Evolutionary conservation across 2,797 vertebrate genomes (phyloP), one percentile per base, ranked within the genome.

Genomic region (Vultur gryphus): DNA sequence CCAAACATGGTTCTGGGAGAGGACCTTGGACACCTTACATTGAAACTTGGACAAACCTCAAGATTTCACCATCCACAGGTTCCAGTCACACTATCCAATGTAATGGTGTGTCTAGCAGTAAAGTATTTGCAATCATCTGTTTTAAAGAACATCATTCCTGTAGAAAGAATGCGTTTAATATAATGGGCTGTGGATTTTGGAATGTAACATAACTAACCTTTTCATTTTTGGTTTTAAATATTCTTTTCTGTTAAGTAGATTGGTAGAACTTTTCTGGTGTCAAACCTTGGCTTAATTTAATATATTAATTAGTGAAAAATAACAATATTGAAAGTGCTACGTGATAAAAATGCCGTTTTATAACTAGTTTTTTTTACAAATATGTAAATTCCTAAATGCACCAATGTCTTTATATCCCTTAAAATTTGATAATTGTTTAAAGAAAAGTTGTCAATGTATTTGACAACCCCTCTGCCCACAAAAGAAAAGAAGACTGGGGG

Each of bases 171-270:
- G 92, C 96, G 94, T 98, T 98, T 98, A 98, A 98, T 97, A 94
- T 97, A 97, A 98, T 95, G 95, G 95, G 97, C 97, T 97, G 97
- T 97, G 96, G 97, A 97, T 98, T 97, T 97, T 98, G 97, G 97
- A 98, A 98, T 98, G 97, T 98, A 98, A 98, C 97, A 98, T 97
- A 98, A 98, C 98, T 98, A 98, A 98, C 97, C 93, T 97, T 97
- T 97, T 95, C 94, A 57, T 92, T 97, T 97, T 98, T 93, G 79
- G 95, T 97, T 97, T 96, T 94, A 92, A 96, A 92, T 85, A 93
- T 89, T 97, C 79, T 89, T 94, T 98, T 98, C 95, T 96, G 93
- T 87, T 66, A 92, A 97, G 96, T 97, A 98, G 97, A 96, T 96
- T 97, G 92, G 90, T 98, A 98, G 98, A 97, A 97, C 90, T 97